Evolutionary conservation across 2,113 vertebrate species (phyloP), one percentile per base, ranked within the genome.

Genomic region (Nerophis lumbriciformis): DNA sequence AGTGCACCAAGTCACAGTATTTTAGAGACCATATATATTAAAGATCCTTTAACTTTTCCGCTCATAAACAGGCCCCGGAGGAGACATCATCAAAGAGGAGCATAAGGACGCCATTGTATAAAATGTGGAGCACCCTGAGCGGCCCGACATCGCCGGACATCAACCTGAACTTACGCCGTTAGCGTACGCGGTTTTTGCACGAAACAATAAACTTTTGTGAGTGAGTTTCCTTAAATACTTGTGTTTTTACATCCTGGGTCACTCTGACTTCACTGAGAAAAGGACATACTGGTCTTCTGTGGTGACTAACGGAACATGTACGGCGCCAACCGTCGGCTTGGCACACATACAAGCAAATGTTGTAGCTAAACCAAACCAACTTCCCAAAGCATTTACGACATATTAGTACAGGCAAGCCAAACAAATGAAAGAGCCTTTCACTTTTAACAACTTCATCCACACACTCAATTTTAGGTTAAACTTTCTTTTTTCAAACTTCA

Each of bases 41-140:
- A 73, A 81, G 74, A 72, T 67, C 66, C 65, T 74, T 81, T 73
- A 78, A 77, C 70, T 68, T 79, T 77, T 66, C 60, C 62, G 67
- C 71, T 62, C 48, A 65, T 78, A 86, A 85, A 84, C 78, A 78
- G 66, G 72, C 65, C 85, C 82, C 82, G 51, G 63, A 74, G 78
- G 85, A 76, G 67, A 71, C 72, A 83, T 79, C 65, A 64, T 39
- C 63, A 73, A 56, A 58, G 42, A 19, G 38, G 61, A 72, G 65
- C 59, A 63, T 50, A 61, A 59, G 66, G 61, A 66, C 45, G 59
- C 71, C 64, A 48, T 44, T 73, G 65, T 81, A 86, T 85, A 88
- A 89, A 90, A 84, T 81, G 52, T 82, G 76, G 85, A 77, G 68
- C 79, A 80, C 80, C 63, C 61, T 56, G 51, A 65, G 64, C 10